Evolutionary conservation across 2,888 invertebrate genomes (phyloP), one percentile per base, ranked within the genome.

Genomic region (Sceliomorpha sp.): DNA sequence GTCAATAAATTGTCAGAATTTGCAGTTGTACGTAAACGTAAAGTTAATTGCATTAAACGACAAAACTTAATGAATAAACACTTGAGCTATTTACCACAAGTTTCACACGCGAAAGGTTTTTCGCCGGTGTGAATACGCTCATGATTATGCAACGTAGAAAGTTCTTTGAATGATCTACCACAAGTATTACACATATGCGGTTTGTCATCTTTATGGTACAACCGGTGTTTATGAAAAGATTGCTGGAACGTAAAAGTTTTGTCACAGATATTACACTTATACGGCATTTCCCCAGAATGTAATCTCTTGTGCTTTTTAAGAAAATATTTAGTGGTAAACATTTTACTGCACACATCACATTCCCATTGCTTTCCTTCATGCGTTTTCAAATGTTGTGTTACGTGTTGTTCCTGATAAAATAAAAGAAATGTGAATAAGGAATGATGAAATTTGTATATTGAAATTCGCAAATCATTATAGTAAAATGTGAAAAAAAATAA

Each of bases 171-270:
- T 17, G 95, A 92, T 68, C 95, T 90, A 0, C 95, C 94, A 84
- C 96, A 96, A 96, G 59, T 70, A 29, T 55, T 70, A 47, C 77
- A 77, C 1, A 91, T 90, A 67, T 91, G 90, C 0, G 96, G 96
- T 80, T 96, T 96, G 77, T 96, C 95, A 79, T 95, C 94, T 66
- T 94, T 95, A 84, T 96, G 96, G 83, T 96, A 96, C 45, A 96
- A 89, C 82, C 95, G 91, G 88, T 96, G 96, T 84, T 96, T 96
- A 86, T 96, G 96, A 87, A 95, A 96, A 0, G 96, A 96, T 81
- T 96, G 96, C 89, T 96, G 96, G 89, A 96, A 96, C 44, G 96
- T 96, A 88, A 96, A 96, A 7, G 94, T 94, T 86, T 95, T 95
- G 73, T 93, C 93, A 84, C 96, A 96, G 75, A 94, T 92, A 40